Conservation (phyloP, 2,113 vertebrate species). For the Coreoperca whiteheadi region DNA sequence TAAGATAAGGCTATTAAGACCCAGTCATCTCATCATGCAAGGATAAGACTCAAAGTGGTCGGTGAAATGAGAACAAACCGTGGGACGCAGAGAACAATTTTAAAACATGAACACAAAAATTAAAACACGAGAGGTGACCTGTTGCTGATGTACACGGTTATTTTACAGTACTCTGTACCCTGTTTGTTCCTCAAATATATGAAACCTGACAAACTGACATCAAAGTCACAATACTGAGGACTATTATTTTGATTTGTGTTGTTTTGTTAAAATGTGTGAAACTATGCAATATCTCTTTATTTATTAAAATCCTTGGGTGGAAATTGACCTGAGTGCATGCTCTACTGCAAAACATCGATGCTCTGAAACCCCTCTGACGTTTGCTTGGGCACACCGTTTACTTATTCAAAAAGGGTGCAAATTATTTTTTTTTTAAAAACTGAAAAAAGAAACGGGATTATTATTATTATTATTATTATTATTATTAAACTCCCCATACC, state of each 20-base stretch:
- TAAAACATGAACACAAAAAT: conserved; percentile 13
- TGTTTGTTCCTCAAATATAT: conserved; percentile 79
- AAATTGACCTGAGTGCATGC: conserved; percentile 79
- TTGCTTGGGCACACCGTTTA: conserved; percentile 68
- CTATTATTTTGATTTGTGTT: conserved; percentile 31
- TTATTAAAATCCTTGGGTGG: conserved; percentile 36
- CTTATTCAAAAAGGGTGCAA: conserved; percentile 58
- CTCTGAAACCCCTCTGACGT: conserved; percentile 52
- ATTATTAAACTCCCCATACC: conserved; percentile 47
- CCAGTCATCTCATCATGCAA: conserved; percentile 71
- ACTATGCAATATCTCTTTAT: conserved; percentile 12
- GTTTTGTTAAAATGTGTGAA: conserved; percentile 35
- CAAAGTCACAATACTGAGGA: conserved; percentile 62
- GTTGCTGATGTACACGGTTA: conserved; percentile 68
- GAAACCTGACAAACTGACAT: conserved; percentile 68
- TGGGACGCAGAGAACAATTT: conserved; percentile 25
- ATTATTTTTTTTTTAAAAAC: conserved; percentile 53
- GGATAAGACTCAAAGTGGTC: conserved; percentile 44
- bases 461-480: conserved; percentile 24
- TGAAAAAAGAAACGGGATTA: conserved; percentile 10
- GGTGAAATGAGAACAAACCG: conserved; percentile 34
- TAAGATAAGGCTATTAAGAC: conserved; percentile 73
- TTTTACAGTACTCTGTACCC: conserved; percentile 83
- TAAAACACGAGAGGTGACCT: conserved; percentile 68
- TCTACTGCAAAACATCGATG: conserved; percentile 59